phyloP scores from a whole-genome alignment of 2,113 vertebrate species.

The Heterotilapia buettikoferi region DNA sequence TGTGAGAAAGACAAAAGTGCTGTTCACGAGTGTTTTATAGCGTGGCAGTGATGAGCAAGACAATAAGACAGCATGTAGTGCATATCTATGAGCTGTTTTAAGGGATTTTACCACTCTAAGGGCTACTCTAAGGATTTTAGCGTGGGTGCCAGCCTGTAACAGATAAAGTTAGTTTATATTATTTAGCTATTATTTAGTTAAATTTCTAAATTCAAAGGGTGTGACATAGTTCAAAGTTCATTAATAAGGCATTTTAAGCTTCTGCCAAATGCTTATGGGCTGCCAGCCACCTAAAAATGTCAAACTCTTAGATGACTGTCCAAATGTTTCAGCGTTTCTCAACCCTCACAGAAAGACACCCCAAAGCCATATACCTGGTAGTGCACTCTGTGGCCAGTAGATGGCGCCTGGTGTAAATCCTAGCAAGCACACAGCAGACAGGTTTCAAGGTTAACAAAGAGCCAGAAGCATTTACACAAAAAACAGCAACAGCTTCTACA shows the following conservation, averaged over 20 bases:
- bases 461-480: slow-evolving; percentile 8
- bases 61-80: neutral
- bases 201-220: no score
- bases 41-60: neutral
- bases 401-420: slow-evolving; percentile 74
- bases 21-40: neutral
- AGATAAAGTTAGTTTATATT: neutral
- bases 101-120: neutral
- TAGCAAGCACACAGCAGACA: slow-evolving; percentile 55
- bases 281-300: neutral
- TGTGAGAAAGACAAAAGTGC: neutral
- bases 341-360: neutral
- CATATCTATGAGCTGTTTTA: neutral
- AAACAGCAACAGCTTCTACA: slow-evolving; percentile 4
- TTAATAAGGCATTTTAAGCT: neutral
- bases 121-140: neutral
- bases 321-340: neutral
- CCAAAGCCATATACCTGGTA: slow-evolving; percentile 80
- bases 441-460: slow-evolving; percentile 44
- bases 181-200: neutral
- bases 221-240: neutral
- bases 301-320: neutral
- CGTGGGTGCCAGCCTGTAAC: neutral
- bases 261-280: neutral
- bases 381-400: slow-evolving; percentile 86